phyloP scores from a whole-genome alignment of 2,797 vertebrate genomes.

The Chromobotia macracanthus region DNA sequence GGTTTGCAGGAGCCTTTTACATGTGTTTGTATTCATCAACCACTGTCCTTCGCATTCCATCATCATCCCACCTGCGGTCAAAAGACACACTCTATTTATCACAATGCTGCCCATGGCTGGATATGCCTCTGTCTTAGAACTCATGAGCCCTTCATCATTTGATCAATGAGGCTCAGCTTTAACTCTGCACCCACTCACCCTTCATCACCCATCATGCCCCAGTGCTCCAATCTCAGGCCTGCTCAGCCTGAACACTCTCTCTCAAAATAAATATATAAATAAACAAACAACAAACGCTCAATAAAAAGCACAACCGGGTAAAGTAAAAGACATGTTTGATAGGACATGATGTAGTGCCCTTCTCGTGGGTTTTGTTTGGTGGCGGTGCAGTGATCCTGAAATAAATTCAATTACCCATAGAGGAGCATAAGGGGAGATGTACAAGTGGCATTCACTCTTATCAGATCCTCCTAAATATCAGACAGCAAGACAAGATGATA shows the following conservation, averaged over 20 bases:
- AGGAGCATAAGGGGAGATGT: constrained; percentile 34
- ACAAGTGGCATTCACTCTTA: constrained; percentile 10
- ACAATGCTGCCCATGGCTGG: constrained; percentile 24
- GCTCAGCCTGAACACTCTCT: constrained; percentile 27
- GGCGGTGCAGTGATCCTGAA: constrained; percentile 67
- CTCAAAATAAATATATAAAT: constrained; percentile 47
- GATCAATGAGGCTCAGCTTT: constrained; percentile 64
- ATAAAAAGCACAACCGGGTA: constrained; percentile 35
- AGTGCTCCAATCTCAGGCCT: constrained; percentile 39
- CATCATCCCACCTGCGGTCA: constrained; percentile 27
- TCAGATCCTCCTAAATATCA: constrained; percentile 44
- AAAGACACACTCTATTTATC: constrained; percentile 43
- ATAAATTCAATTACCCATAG: constrained; percentile 71
- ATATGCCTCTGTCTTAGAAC: constrained; percentile 56
- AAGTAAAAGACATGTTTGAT: constrained; percentile 56
- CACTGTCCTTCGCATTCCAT: not conserved
- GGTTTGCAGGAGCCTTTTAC: not conserved
- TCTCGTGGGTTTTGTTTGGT: constrained; percentile 65
- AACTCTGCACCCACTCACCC: constrained; percentile 55
- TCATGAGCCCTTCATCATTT: constrained; percentile 64
- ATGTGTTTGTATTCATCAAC: constrained; percentile 9
- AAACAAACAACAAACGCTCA: constrained; percentile 46
- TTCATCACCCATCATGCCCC: constrained; percentile 30
- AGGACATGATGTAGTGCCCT: constrained; percentile 63
- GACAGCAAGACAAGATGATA: constrained; percentile 16